Conservation (phyloP, 2,113 vertebrate genomes). For the human region GRCh38 chr1:53867501-53868000, state of each 20-base stretch:
- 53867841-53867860: background rate
- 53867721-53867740: background rate
- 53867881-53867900: background rate
- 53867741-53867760: constrained; percentile 25
- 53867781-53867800: background rate
- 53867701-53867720: constrained; percentile 50
- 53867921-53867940: background rate
- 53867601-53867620: too few relatives aligned
- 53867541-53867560: too few relatives aligned
- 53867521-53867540: too few relatives aligned
- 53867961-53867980: background rate
- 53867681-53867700: constrained; percentile 57
- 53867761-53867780: background rate
- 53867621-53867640: too few relatives aligned
- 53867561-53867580: too few relatives aligned
- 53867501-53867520: too few relatives aligned
- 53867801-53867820: constrained; percentile 35
- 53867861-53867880: background rate
- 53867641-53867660: too few relatives aligned
- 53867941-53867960: background rate
- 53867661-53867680: constrained; percentile 50
- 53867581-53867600: too few relatives aligned
- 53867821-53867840: background rate
- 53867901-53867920: background rate
- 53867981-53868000: background rate